phyloP scores from a whole-genome alignment of 2,888 invertebrate species.

The Brachyptera putata region DNA sequence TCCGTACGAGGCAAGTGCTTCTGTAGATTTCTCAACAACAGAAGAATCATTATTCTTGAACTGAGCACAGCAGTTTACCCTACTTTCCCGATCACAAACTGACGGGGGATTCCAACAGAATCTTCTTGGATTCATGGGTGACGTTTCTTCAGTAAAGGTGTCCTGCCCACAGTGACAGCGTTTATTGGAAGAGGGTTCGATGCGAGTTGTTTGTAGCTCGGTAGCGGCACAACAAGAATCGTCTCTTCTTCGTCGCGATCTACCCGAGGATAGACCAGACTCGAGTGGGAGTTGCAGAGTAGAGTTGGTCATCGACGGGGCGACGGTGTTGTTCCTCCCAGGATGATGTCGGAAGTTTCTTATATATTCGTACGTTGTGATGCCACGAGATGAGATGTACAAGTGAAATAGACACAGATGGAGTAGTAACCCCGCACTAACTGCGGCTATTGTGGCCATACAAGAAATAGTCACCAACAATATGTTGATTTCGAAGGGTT shows the following conservation, averaged over 20 bases:
- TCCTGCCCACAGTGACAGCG: background rate
- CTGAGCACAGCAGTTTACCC: background rate
- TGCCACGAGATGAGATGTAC: constrained; percentile 76
- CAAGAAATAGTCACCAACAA: constrained; percentile 57
- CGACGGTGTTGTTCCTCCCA: background rate
- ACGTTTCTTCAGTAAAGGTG: background rate
- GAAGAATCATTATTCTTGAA: background rate
- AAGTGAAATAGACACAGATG: constrained; percentile 86
- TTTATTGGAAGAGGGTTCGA: background rate
- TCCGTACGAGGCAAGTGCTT: background rate
- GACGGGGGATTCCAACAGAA: background rate
- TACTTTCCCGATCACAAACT: background rate
- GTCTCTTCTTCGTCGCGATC: background rate
- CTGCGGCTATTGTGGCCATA: constrained; percentile 66
- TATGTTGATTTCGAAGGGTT: constrained; percentile 52
- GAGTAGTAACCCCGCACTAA: constrained; percentile 69
- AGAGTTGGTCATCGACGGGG: background rate
- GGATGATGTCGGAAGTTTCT: constrained; percentile 40
- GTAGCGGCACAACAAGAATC: background rate
- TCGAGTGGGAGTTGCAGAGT: background rate
- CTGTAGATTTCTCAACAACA: background rate
- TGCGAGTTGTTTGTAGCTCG: no score
- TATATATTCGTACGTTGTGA: constrained; percentile 89
- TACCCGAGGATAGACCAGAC: background rate
- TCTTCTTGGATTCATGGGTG: no score